Percentiles rank a stretch among this genome's conserved stretches.
These are phyloP conservation scores for Stomatorhinus ivindoensis DNA, from an alignment of 2,113 vertebrate genomes.

Conservation along the genomic window DNA sequence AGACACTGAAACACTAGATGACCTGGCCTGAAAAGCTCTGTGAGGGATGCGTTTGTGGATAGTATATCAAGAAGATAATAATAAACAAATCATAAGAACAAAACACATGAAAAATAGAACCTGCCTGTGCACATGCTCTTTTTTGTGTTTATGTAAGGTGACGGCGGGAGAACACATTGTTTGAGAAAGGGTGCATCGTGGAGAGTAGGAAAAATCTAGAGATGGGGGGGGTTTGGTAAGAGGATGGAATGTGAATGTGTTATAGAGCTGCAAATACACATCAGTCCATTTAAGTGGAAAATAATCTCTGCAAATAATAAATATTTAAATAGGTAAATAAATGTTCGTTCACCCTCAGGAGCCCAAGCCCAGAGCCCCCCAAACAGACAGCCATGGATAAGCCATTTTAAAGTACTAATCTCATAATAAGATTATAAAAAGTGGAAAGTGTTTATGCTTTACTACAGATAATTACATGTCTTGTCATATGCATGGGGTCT, in stretches of 20 bases:
- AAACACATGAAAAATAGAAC: background rate
- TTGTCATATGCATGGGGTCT: constrained; percentile 43
- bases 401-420: constrained; percentile 52
- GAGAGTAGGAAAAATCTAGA: background rate
- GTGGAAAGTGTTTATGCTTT: constrained; percentile 57
- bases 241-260: background rate
- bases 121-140: background rate
- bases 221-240: background rate
- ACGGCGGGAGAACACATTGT: background rate
- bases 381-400: constrained; percentile 50
- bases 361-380: constrained; percentile 24
- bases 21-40: background rate
- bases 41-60: background rate
- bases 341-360: constrained; percentile 26
- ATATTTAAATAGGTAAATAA: constrained; percentile 47
- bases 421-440: constrained; percentile 65
- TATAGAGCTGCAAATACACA: background rate
- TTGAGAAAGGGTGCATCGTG: background rate
- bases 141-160: background rate
- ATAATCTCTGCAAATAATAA: constrained; percentile 24
- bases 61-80: background rate
- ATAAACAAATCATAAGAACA: background rate
- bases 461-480: constrained; percentile 57
- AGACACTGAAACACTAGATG: background rate
- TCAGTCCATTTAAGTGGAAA: constrained; percentile 11